Evolutionary conservation across 2,888 invertebrate species (phyloP), one percentile per base, ranked within the genome.

Genomic region (Malthinus flaveolus): DNA sequence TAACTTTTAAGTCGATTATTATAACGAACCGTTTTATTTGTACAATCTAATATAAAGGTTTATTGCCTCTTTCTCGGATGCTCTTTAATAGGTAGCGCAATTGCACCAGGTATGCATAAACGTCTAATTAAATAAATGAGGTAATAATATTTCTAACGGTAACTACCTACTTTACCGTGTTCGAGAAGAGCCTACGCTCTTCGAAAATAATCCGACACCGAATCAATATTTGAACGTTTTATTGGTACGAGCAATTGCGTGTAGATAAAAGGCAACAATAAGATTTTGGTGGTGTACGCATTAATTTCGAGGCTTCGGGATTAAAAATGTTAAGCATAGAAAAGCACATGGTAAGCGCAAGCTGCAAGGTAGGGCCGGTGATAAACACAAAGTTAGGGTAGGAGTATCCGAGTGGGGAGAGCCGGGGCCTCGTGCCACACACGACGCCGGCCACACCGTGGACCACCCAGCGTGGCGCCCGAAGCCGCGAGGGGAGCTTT

Each of bases 391-490:
- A 59, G 48, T 61, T 51, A 63, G 59, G 67, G 67, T 66, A 68
- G 68, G 65, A 62, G 65, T 66, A 68, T 59, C 61, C 62, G 56
- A 65, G 59, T 60, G 59, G 44, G 64, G 60, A 61, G 61, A 57
- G 36, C 49, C 56, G 62, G 63, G 63, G 61, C 60, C 59, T 55
- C 62, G 70, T 69, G 75, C 78, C 78, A 78, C 78, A 78, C 78
- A 79, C 78, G 78, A 75, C 67, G 78, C 73, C 75, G 77, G 77
- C 78, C 76, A 74, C 76, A 75, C 76, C 73, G 77, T 61, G 75
- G 77, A 78, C 77, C 77, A 78, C 77, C 77, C 77, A 78, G 69
- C 68, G 67, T 53, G 73, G 72, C 62, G 64, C 71, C 66, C 64
- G 64, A 54, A 67, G 69, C 68, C 45, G 63, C 44, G 68, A 64